A percentile compares a stretch with the other conserved stretches of the same genome.
Evolutionary conservation across 2,888 invertebrate species (phyloP).

Genomic region (Chaetogeoica ovagalla): DNA sequence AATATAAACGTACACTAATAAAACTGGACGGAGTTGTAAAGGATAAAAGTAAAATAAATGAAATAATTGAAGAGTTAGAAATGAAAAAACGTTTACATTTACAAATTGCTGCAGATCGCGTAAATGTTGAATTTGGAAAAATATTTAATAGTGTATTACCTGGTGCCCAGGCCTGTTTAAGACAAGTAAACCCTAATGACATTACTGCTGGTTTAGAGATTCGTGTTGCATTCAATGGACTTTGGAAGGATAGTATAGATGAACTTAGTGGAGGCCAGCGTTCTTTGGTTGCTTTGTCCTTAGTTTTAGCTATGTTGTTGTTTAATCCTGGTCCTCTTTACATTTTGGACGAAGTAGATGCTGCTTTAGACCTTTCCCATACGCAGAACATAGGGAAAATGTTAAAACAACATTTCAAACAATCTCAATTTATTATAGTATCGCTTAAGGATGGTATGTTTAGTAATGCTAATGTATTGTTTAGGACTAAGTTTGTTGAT

Average conservation of each 20-base stretch:
- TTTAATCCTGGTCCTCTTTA: constrained; percentile 98
- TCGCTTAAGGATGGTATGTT: constrained; percentile 99
- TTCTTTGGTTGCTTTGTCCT: constrained; percentile 91
- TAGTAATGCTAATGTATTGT: constrained; percentile 97
- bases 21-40: constrained; percentile 68
- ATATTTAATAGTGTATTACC: constrained; percentile 91
- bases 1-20: constrained; percentile 56
- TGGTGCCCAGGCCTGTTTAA: constrained; percentile 85
- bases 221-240: constrained; percentile 81
- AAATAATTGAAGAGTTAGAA: constrained; percentile 85
- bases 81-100: constrained; percentile 85
- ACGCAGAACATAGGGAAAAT: constrained; percentile 98
- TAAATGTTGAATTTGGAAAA: constrained; percentile 90
- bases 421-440: constrained; percentile 96
- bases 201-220: constrained; percentile 88
- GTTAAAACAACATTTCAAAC: constrained; percentile 85
- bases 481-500: constrained; percentile 90
- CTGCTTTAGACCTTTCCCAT: constrained; percentile 95
- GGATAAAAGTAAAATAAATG: constrained; percentile 73
- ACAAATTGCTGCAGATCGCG: constrained; percentile 78
- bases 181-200: constrained; percentile 72
- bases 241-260: constrained; percentile 94
- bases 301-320: constrained; percentile 92
- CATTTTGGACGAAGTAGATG: constrained; percentile 98
- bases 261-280: constrained; percentile 97